Evolutionary conservation across 2,888 invertebrate species (phyloP).

Genomic region (Camponotus fellah): DNA sequence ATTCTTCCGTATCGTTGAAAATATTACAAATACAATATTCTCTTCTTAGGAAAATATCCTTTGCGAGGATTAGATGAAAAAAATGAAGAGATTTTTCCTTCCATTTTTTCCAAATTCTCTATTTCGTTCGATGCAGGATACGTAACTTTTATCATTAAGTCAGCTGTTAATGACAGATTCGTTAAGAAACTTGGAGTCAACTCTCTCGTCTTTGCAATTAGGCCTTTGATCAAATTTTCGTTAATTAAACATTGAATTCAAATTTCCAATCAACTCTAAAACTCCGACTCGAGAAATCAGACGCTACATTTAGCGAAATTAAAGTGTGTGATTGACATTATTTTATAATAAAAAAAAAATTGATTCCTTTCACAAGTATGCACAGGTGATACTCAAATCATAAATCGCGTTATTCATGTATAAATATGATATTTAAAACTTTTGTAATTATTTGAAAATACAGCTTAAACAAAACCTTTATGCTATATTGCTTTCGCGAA

Average conservation of each 20-base stretch:
- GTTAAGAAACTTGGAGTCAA: conserved; percentile 28
- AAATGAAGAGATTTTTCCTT: background rate
- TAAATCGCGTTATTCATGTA: background rate
- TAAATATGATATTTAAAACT: background rate
- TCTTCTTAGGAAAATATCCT: too few species aligned
- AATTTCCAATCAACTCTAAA: conserved; percentile 35
- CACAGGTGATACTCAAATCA: background rate
- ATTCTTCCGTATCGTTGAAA: background rate
- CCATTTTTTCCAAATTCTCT: background rate
- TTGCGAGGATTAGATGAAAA: background rate
- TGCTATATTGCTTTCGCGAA: background rate
- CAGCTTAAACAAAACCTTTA: background rate
- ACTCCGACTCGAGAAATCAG: background rate
- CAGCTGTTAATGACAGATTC: conserved; percentile 38
- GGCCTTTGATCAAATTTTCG: conserved; percentile 32
- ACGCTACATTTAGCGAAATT: background rate
- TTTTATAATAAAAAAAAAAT: background rate
- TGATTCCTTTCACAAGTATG: background rate
- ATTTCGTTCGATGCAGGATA: background rate
- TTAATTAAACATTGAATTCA: conserved; percentile 39
- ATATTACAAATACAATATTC: background rate
- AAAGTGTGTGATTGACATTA: background rate
- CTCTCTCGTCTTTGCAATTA: conserved; percentile 33
- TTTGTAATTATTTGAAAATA: background rate
- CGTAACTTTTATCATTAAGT: conserved; percentile 9